Evolutionary conservation across 2,113 vertebrate genomes (phyloP), one percentile per base, ranked within the genome.

Genomic region (Erpornis zantholeuca): DNA sequence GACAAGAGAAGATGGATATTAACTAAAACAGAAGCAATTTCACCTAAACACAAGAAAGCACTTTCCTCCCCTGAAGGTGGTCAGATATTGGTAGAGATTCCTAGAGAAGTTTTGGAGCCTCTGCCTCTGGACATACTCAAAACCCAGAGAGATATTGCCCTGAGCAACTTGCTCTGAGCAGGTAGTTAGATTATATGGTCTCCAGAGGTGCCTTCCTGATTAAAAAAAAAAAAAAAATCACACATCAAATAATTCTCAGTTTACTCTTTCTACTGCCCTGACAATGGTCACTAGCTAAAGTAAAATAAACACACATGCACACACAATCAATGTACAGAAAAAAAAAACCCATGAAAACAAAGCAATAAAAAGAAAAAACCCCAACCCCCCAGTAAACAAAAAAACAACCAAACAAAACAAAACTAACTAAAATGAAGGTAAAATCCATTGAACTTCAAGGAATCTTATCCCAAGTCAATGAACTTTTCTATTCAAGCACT

Each of bases 281-380:
- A 59, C 10, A n/a, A 24, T 3, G 33, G 6, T 25, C 14, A 66
- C 18, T 12, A 64, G 13, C 31, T 35, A 9, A 33, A 71, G 10
- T 25, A 49, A 73, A 86, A 42, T 7, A 59, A 45, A 38, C 7
- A 40, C 9, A 42, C 4, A 6, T 7, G 8, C 6, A 21, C 12
- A 38, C 7, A 66, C 0, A 6, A 36, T 2, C 4, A 1, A 6
- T 9, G 12, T 9, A 31, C 3, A 72, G 7, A 7, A 6, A 24
- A 7, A 6, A 24, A 23, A 87, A 53, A 4, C 10, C 4, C 15
- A 60, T 28, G 13, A 64, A 29, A 64, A 42, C 19, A 40, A 7
- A 29, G 12, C 28, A 63, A 42, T 20, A 17, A 28, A n/a, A 21
- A 17, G 15, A 44, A 44, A 44, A 44, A 44, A 44, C 14, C 15